Conservation (phyloP, 2,888 invertebrate species). For the Terebella lapidaria region DNA sequence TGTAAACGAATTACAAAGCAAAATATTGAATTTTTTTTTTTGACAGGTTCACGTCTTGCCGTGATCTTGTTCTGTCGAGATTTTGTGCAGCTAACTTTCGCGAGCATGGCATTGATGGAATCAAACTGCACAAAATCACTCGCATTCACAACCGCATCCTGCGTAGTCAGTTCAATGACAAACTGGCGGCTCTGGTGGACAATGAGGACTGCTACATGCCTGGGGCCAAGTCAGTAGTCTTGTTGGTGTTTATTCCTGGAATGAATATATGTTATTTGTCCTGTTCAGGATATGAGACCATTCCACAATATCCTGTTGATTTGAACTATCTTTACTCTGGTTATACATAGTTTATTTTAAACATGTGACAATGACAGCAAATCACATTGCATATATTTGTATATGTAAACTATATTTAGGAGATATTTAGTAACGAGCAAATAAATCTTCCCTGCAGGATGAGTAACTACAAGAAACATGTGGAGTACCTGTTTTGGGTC, state of each 20-base stretch:
- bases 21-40: too few relatives aligned
- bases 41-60: conserved; percentile 51
- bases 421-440: too few relatives aligned
- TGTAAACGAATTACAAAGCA: too few relatives aligned
- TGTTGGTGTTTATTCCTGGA: neutral
- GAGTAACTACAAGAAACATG: conserved; percentile 38
- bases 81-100: conserved; percentile 50
- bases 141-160: conserved; percentile 49
- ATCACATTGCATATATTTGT: too few relatives aligned
- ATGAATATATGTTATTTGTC: neutral
- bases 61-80: conserved; percentile 49
- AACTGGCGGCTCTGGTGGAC: conserved; percentile 36
- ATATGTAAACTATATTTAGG: too few relatives aligned
- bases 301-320: neutral
- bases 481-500: conserved; percentile 53
- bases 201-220: conserved; percentile 32
- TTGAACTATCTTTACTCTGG: neutral
- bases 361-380: neutral
- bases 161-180: conserved; percentile 44
- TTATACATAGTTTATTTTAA: neutral
- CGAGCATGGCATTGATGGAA: conserved; percentile 40
- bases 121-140: conserved; percentile 45
- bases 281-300: neutral
- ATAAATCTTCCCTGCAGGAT: conserved; percentile 31
- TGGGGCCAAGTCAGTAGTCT: conserved; percentile 1